phyloP scores from a whole-genome alignment of 2,113 vertebrate genomes.

The Rhinolophus ferrumequinum region DNA sequence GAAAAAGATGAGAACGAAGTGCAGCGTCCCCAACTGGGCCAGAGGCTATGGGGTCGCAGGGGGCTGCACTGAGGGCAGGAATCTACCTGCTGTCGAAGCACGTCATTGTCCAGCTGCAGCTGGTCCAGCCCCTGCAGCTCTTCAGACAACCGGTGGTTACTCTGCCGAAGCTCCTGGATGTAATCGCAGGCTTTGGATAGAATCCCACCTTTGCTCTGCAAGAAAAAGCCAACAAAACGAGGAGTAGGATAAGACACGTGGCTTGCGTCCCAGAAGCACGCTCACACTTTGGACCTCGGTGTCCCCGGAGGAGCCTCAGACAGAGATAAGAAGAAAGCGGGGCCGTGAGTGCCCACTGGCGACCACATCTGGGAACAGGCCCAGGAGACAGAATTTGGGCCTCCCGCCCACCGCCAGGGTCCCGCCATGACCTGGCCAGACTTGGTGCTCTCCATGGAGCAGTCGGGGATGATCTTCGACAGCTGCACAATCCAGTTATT shows the following conservation, averaged over 20 bases:
- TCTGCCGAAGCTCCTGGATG: constrained; percentile 95
- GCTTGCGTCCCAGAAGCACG: neutral
- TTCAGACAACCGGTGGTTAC: constrained; percentile 92
- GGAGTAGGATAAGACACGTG: too few species aligned
- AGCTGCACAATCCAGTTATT: constrained; percentile 99
- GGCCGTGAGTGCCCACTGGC: neutral
- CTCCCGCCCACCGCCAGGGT: neutral
- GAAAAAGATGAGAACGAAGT: neutral
- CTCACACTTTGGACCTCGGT: neutral
- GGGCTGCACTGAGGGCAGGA: neutral
- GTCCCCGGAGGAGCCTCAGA: neutral
- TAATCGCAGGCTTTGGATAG: constrained; percentile 97
- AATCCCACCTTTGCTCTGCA: constrained; percentile 96
- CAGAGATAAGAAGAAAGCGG: neutral
- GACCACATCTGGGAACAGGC: constrained; percentile 16
- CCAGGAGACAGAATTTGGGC: constrained; percentile 1
- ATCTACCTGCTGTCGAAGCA: constrained; percentile 92
- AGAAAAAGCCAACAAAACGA: neutral
- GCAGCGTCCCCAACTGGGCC: neutral
- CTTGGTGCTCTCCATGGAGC: constrained; percentile 95
- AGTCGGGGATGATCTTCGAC: constrained; percentile 96
- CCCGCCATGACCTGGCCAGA: constrained; percentile 90
- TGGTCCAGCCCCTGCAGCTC: constrained; percentile 91
- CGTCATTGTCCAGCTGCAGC: constrained; percentile 94
- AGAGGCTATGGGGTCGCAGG: neutral